phyloP scores from a whole-genome alignment of 2,797 vertebrate species.

The Galago senegalensis region DNA sequence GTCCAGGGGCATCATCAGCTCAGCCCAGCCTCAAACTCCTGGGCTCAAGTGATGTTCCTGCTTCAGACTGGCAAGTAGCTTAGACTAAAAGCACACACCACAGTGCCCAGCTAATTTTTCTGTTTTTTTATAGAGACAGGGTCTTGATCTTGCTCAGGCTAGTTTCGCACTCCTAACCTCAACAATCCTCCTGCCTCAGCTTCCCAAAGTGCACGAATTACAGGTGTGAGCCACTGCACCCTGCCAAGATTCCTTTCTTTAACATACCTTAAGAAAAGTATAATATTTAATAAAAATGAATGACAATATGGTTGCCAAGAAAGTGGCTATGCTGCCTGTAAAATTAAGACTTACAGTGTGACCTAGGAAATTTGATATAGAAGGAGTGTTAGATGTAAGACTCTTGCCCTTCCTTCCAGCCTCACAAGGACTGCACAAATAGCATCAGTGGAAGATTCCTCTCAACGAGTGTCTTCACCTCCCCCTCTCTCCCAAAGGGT shows the following conservation, averaged over 20 bases:
- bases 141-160: neutral
- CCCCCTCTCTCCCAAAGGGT: neutral
- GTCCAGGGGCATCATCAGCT: neutral
- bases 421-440: neutral
- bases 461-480: neutral
- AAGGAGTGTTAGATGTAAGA: too few relatives aligned
- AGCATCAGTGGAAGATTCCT: neutral
- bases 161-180: neutral
- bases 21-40: neutral
- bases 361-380: neutral
- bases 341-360: neutral
- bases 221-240: neutral
- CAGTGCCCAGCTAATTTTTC: neutral
- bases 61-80: neutral
- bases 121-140: neutral
- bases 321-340: neutral
- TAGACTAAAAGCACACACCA: neutral
- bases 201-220: neutral
- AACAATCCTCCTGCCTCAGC: neutral
- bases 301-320: neutral
- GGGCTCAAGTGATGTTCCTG: neutral
- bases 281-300: conserved; percentile 19
- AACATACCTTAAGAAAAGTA: neutral
- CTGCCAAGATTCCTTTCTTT: neutral
- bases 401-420: neutral